phyloP scores from a whole-genome alignment of 2,113 vertebrate genomes.

The Pangasianodon gigas region DNA sequence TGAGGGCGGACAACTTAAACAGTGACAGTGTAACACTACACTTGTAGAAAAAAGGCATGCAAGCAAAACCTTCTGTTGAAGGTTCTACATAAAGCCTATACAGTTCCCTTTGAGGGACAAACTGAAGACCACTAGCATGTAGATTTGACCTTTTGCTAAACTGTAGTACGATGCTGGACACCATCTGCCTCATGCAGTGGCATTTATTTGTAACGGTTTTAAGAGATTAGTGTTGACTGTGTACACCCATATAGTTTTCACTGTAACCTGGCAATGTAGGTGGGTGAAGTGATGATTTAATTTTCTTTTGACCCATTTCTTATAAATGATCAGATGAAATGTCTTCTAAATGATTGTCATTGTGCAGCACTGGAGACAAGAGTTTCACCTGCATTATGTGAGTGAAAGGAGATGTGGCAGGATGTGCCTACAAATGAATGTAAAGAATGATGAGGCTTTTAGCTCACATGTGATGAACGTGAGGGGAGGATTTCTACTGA shows the following conservation, averaged over 20 bases:
- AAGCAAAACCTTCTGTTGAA: background rate
- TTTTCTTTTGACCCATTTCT: background rate
- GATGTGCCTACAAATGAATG: background rate
- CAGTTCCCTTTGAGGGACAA: no score
- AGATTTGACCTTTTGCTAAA: background rate
- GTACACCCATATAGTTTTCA: background rate
- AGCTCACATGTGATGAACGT: conserved; percentile 3
- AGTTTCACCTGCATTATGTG: no score
- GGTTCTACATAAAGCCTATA: background rate
- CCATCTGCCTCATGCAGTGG: background rate
- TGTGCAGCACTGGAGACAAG: background rate
- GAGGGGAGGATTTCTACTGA: conserved; percentile 17
- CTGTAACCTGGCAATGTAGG: background rate
- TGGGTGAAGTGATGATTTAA: no score
- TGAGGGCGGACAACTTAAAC: background rate
- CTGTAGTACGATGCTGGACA: background rate
- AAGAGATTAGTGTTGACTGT: background rate
- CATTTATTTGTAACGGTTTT: background rate
- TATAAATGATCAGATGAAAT: background rate
- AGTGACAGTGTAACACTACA: background rate
- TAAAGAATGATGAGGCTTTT: background rate
- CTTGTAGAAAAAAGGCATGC: background rate
- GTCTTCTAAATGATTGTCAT: background rate
- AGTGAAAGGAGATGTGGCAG: background rate
- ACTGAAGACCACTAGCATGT: background rate